Percentiles rank a stretch among this genome's conserved stretches.
These are phyloP conservation scores for Aphaenogaster rudis DNA, from an alignment of 1,140 invertebrate genomes.

Conservation along the genomic window DNA sequence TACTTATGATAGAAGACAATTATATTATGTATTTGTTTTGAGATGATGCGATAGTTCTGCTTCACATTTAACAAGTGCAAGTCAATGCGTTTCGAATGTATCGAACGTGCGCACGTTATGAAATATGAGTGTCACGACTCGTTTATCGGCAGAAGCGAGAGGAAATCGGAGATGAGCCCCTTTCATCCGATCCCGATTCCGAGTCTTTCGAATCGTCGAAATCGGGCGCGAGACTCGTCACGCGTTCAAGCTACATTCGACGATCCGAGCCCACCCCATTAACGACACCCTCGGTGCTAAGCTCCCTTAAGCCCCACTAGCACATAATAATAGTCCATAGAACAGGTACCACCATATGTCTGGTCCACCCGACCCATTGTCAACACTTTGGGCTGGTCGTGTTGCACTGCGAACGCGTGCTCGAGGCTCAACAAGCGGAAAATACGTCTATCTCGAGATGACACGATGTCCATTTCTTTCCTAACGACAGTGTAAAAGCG, in stretches of 20 bases:
- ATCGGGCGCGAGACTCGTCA: conserved; percentile 64
- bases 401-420: conserved; percentile 75
- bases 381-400: conserved; percentile 74
- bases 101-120: background rate
- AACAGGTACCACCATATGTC: conserved; percentile 86
- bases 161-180: conserved; percentile 6
- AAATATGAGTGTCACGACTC: conserved; percentile 26
- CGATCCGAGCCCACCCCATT: conserved; percentile 77
- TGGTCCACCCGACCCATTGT: conserved; percentile 78
- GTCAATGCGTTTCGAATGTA: background rate
- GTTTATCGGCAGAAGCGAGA: conserved; percentile 11
- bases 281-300: conserved; percentile 77
- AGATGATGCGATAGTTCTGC: background rate
- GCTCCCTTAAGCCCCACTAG: conserved; percentile 82
- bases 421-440: conserved; percentile 84
- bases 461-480: conserved; percentile 68
- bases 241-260: conserved; percentile 42
- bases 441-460: conserved; percentile 84
- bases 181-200: conserved; percentile 26
- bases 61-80: background rate
- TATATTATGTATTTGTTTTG: background rate
- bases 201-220: conserved; percentile 45
- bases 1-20: background rate
- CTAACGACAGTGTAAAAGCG: background rate
- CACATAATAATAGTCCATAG: conserved; percentile 84